Evolutionary conservation across 1,140 invertebrate genomes (phyloP).

Genomic region (Laupala kohalensis): DNA sequence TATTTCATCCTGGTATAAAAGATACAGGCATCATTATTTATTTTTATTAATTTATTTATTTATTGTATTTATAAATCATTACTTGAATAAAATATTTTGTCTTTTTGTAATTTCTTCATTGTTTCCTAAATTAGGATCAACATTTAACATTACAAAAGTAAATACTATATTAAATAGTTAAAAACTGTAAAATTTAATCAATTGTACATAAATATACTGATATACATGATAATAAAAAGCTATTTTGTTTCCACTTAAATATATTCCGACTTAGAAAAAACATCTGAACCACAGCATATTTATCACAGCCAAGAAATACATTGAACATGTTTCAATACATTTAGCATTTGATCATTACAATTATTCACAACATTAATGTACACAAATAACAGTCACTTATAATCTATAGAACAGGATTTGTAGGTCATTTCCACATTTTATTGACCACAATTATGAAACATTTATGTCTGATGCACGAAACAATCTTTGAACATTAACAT

Average conservation of each 20-base stretch:
- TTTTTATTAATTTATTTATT: slow-evolving; percentile 7
- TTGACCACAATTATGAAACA: background rate
- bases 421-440: no score
- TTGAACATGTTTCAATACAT: no score
- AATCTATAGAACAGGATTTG: no score
- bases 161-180: background rate
- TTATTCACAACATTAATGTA: no score
- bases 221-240: background rate
- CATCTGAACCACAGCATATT: background rate
- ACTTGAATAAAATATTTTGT: background rate
- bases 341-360: no score
- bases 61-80: slow-evolving; percentile 5
- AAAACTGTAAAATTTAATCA: background rate
- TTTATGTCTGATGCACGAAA: background rate
- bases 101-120: background rate
- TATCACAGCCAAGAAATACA: background rate
- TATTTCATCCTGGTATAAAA: no score
- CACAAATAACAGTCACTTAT: no score
- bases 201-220: background rate
- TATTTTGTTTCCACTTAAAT: background rate
- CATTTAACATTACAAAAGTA: background rate
- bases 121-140: background rate
- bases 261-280: background rate
- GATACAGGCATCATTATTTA: no score
- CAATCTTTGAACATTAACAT: background rate